These are phyloP conservation scores for Marmota flaviventris DNA, from an alignment of 2,113 vertebrate species.

Conservation along the genomic window DNA sequence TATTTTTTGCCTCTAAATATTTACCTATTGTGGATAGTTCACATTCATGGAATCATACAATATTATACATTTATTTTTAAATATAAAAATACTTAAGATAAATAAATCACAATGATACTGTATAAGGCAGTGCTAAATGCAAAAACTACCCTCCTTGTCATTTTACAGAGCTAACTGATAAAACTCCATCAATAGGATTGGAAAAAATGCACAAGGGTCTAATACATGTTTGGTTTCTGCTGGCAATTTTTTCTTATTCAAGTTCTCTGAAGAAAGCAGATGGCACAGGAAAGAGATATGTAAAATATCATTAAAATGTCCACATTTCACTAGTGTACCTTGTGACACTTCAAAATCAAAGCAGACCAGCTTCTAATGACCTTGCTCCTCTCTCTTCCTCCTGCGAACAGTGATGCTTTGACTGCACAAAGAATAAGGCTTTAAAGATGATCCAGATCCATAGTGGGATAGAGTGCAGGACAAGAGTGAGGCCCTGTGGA, in stretches of 20 bases:
- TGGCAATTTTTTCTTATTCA: background rate
- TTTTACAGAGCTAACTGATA: conserved; percentile 6
- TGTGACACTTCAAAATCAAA: conserved; percentile 14
- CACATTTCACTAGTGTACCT: background rate
- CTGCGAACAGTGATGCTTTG: background rate
- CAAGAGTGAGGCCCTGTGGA: background rate
- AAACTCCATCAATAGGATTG: background rate
- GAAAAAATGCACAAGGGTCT: background rate
- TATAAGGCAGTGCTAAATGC: background rate
- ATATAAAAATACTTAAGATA: background rate
- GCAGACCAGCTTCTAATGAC: background rate
- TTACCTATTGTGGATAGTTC: background rate
- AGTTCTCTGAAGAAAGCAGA: conserved; percentile 11
- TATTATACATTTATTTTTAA: background rate
- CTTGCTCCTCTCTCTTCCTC: background rate
- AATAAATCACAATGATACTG: background rate
- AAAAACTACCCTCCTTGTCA: background rate
- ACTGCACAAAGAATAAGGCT: background rate
- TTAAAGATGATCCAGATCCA: conserved; percentile 27
- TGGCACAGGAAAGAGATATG: background rate
- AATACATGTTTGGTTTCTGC: background rate
- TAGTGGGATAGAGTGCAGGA: background rate
- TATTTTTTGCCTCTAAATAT: background rate
- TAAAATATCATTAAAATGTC: background rate
- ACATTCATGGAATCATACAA: background rate